phyloP scores from a whole-genome alignment of 2,797 vertebrate genomes.

The Pitangus sulphuratus region DNA sequence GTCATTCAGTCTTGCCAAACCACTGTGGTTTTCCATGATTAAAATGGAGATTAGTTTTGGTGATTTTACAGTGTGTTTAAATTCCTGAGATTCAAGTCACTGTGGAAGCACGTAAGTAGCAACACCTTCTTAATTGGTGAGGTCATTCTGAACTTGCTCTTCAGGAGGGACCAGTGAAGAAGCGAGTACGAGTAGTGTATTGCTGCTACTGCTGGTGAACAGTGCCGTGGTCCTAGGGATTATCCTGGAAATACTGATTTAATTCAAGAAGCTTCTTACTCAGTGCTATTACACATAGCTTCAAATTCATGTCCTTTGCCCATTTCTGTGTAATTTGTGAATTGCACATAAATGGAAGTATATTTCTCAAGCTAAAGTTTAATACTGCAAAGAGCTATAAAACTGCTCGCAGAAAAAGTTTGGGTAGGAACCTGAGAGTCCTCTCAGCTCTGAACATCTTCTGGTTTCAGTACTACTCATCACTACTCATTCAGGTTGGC shows the following conservation, averaged over 20 bases:
- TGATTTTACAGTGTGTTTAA: neutral
- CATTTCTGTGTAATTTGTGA: neutral
- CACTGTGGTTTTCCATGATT: neutral
- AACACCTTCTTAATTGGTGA: neutral
- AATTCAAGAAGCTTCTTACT: neutral
- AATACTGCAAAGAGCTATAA: neutral
- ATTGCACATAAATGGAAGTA: neutral
- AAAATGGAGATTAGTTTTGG: neutral
- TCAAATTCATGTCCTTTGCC: neutral
- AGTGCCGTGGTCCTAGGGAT: neutral
- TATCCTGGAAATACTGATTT: neutral
- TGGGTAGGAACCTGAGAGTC: neutral
- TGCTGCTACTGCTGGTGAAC: neutral
- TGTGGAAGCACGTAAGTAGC: neutral
- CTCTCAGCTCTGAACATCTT: neutral
- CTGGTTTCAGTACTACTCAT: neutral
- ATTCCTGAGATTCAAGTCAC: neutral
- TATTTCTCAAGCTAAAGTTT: neutral
- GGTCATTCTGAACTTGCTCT: neutral
- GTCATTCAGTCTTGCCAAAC: neutral
- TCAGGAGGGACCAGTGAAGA: neutral
- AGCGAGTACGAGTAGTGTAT: neutral
- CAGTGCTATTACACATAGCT: neutral
- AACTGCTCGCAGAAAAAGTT: neutral
- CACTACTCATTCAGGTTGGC: neutral